Evolutionary conservation across 2,888 invertebrate species (phyloP), one percentile per base, ranked within the genome.

Genomic region (Dichetophora obliterata): DNA sequence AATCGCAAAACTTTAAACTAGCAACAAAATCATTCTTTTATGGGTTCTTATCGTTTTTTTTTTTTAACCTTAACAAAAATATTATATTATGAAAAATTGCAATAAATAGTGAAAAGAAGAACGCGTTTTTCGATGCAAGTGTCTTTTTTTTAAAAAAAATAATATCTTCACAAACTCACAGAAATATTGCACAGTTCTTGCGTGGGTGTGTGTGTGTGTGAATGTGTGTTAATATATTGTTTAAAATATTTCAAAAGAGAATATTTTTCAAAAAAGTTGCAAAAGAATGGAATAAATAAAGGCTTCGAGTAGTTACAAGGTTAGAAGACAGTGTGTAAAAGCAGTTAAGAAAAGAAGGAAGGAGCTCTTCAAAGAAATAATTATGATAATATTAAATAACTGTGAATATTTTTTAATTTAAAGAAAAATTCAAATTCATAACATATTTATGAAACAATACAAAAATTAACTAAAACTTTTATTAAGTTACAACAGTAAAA

Each of bases 1-100:
- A 61, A 61, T 48, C 11, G 37, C 9, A 57, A 37, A 71, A 71
- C 71, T 70, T 71, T 9, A 2, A 71, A 71, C 71, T 57, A 71
- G 59, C 54, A 71, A 37, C 59, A 34, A 71, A 37, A 71, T 22
- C 71, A 59, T 57, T 37, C 69, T 22, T 27, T 34, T 27, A 6
- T 27, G 14, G 9, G 24, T 48, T 31, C 24, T 22, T 19, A 19
- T 22, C 31, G n/a, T 43, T 43, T 43, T 22, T 24, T 43, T 43
- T 43, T 22, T 24, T 22, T 43, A 66, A 43, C 66, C 43, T 37
- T 34, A 31, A 65, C 65, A 65, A 31, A 65, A 50, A 31, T 22
- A 34, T 43, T 22, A 31, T 31, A 4, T n/a, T n/a, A n/a, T n/a
- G n/a, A n/a, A 37, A 37, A 34, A 37, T 37, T 22, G 43, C 19